Evolutionary conservation across 2,113 vertebrate species (phyloP).

Genomic region (Hystrix cristata): DNA sequence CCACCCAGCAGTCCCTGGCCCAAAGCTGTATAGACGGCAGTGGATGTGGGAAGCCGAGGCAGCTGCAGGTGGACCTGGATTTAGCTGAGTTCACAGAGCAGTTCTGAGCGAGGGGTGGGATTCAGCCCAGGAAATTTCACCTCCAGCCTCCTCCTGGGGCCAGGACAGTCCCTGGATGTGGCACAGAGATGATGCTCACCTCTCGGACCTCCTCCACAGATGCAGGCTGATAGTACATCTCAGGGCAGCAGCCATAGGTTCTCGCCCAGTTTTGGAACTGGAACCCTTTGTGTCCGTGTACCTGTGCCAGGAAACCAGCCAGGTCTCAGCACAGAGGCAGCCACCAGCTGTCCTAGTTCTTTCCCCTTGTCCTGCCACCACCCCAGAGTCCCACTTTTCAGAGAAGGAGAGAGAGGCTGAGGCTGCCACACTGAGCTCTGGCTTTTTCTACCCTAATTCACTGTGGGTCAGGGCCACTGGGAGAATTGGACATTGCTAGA

Average conservation of each 20-base stretch:
- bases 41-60: fast-evolving
- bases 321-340: background rate
- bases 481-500: fast-evolving
- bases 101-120: background rate
- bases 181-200: slow-evolving; percentile 74
- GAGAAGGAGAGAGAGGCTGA: background rate
- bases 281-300: slow-evolving; percentile 84
- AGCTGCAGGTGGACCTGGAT: background rate
- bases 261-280: slow-evolving; percentile 90
- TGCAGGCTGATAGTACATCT: slow-evolving; percentile 88
- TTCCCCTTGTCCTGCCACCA: background rate
- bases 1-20: background rate
- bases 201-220: slow-evolving; percentile 86
- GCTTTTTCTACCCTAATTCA: no score
- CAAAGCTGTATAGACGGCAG: background rate
- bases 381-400: fast-evolving
- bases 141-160: background rate
- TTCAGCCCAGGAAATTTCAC: fast-evolving
- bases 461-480: background rate
- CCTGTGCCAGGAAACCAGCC: slow-evolving; percentile 72
- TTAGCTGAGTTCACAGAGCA: fast-evolving
- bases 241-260: slow-evolving; percentile 87
- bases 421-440: fast-evolving
- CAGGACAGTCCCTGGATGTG: no score
- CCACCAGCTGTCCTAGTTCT: background rate